phyloP scores from a whole-genome alignment of 2,888 invertebrate species.

The Limenitis arthemis region DNA sequence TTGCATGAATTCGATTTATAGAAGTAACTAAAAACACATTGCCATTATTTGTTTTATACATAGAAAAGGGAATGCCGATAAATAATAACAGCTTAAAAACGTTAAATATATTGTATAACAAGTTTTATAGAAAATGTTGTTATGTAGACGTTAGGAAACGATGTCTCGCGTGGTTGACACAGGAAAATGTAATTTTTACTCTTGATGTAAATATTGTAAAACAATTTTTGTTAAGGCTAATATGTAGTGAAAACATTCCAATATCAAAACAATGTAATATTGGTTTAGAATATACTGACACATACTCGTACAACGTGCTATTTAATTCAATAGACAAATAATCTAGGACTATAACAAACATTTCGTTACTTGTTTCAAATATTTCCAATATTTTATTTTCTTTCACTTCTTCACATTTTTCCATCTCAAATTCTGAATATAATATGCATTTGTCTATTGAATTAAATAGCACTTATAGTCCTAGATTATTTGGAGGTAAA shows the following conservation, averaged over 20 bases:
- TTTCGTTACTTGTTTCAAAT: slow-evolving; percentile 29
- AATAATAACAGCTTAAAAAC: slow-evolving; percentile 45
- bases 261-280: neutral
- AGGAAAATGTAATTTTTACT: slow-evolving; percentile 31
- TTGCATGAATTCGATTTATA: too few species aligned
- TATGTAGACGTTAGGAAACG: slow-evolving; percentile 36
- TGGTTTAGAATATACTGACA: slow-evolving; percentile 9
- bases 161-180: slow-evolving; percentile 46
- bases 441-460: slow-evolving; percentile 47
- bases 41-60: slow-evolving; percentile 50
- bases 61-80: slow-evolving; percentile 55
- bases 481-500: slow-evolving; percentile 32
- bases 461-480: too few species aligned
- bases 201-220: slow-evolving; percentile 29
- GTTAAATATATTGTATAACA: slow-evolving; percentile 39
- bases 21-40: slow-evolving; percentile 39
- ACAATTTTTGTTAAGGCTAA: slow-evolving; percentile 42
- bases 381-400: slow-evolving; percentile 2
- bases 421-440: slow-evolving; percentile 49
- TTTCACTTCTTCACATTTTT: slow-evolving; percentile 1
- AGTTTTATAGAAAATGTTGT: slow-evolving; percentile 51
- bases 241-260: slow-evolving; percentile 47
- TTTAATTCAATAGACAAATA: slow-evolving; percentile 46
- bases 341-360: too few species aligned
- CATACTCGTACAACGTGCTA: slow-evolving; percentile 41